Evolutionary conservation across 2,797 vertebrate genomes (phyloP), one percentile per base, ranked within the genome.

Genomic region (Anolis apletophallus): DNA sequence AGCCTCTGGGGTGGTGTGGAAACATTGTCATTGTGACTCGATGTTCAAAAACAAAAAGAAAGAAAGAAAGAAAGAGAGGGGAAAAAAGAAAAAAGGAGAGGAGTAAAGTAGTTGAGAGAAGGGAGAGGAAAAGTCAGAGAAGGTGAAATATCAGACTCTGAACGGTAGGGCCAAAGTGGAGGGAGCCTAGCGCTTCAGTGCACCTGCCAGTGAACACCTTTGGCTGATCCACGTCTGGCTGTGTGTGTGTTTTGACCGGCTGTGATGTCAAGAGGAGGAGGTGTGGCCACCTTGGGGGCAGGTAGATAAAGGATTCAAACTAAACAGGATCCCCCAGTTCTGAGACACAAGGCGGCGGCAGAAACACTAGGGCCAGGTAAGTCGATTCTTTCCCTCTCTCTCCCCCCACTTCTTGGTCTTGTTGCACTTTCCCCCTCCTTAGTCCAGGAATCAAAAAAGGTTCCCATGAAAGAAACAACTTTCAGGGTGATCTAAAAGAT

Each of bases 281-380:
- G 79, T 14, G 88, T 82, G 84, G 80, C 87, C 36, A 64, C 82
- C 74, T 36, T n/a, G 17, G 46, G 74, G 73, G 80, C 88, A 89
- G 88, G 88, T 89, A 89, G 88, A 86, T 89, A 89, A 89, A 89
- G 80, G 88, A 80, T 74, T 83, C 59, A 79, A 88, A 80, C 57
- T 67, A 83, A 89, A 86, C 88, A 74, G 88, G 88, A 89, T 79
- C 77, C 88, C 88, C 88, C 88, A 89, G 88, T 89, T 86, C 81
- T 52, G 68, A 75, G 84, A 67, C 57, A 69, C 57, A 57, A 68
- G 52, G 29, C 80, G 21, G 59, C 80, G 83, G 84, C 5, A 13
- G 75, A 73, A 74, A 52, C 71, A 55, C 29, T 50, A 73, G 84
- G 57, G 80, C 75, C 88, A 89, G 84, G 88, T 89, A 89, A 74